A percentile compares a stretch with the other conserved stretches of the same genome.
Evolutionary conservation across 2,888 invertebrate genomes (phyloP).

Genomic region (Yponomeuta sedellus): DNA sequence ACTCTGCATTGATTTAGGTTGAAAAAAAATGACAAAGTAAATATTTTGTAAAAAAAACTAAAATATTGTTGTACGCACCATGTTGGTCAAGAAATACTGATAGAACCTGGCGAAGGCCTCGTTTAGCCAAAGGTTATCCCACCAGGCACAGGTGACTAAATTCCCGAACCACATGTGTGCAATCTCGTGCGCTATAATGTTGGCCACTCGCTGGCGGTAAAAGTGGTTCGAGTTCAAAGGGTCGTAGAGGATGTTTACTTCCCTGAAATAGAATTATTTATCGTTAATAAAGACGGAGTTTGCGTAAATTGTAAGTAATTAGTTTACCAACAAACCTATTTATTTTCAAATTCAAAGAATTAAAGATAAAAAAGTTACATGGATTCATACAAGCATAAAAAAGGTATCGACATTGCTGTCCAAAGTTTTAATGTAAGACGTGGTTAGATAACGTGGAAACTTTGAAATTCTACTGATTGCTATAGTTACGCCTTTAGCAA

Average conservation of each 20-base stretch:
- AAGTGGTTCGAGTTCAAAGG: constrained; percentile 63
- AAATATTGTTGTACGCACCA: constrained; percentile 39
- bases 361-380: background rate
- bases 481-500: too few species aligned
- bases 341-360: too few species aligned
- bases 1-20: too few species aligned
- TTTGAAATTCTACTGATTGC: too few species aligned
- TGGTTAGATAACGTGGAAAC: background rate
- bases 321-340: too few species aligned
- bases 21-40: too few species aligned
- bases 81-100: constrained; percentile 79
- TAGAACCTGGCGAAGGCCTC: constrained; percentile 84
- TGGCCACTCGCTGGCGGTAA: constrained; percentile 79
- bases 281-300: too few species aligned
- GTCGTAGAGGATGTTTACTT: constrained; percentile 75
- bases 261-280: constrained; percentile 52
- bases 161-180: constrained; percentile 92
- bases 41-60: too few species aligned
- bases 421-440: background rate
- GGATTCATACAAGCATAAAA: background rate
- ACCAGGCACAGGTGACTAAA: constrained; percentile 84
- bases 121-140: constrained; percentile 84
- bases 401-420: background rate
- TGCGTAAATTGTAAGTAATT: background rate
- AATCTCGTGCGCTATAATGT: constrained; percentile 85